Base-by-base conservation (phyloP, 2,113 vertebrate species). In the Psettodes erumei region DNA sequence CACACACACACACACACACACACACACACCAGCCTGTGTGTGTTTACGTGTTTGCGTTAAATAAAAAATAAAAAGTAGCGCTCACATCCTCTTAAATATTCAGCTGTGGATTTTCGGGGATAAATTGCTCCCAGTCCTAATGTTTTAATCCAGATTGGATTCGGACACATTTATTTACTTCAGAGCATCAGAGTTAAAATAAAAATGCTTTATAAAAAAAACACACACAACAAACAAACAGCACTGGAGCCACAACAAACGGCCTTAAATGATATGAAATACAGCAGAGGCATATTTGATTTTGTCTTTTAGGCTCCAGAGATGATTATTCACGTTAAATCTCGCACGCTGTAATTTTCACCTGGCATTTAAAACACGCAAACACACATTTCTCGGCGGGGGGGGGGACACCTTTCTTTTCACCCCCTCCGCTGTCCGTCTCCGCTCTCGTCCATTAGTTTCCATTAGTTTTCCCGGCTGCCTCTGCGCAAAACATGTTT, bases 51-150 rank as follows among this genome's bases (percentile, higher is more conserved):
- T 83, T 72, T 87, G 86, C 28, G 77, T 90, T 92, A 90, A 93
- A 91, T 90, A 90, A 88, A 87, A 91, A 90, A n/a, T n/a, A n/a
- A n/a, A n/a, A n/a, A 61, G 72, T 83, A 85, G 86, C 79, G 68
- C 82, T 88, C 83, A 91, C 86, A 91, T 93, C 91, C 89, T 93
- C 91, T 92, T 91, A 89, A 90, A 89, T 89, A 87, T 85, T 91
- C 87, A 90, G 83, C 78, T 54, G 83, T 88, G 90, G 89, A 91
- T 90, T 91, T 90, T 87, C 38, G 28, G 79, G 89, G 89, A 88
- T 90, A 93, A 93, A 89, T n/a, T 88, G 75, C 81, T 87, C 72
- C 83, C 89, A 91, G 89, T 91, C 91, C 86, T 86, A 86, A 90
- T 82, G 82, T 89, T 90, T 91, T 91, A 91, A 92, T 91, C 91